These are phyloP conservation scores for Heliconius ethilla DNA, from an alignment of 2,888 invertebrate genomes.

Conservation along the genomic window DNA sequence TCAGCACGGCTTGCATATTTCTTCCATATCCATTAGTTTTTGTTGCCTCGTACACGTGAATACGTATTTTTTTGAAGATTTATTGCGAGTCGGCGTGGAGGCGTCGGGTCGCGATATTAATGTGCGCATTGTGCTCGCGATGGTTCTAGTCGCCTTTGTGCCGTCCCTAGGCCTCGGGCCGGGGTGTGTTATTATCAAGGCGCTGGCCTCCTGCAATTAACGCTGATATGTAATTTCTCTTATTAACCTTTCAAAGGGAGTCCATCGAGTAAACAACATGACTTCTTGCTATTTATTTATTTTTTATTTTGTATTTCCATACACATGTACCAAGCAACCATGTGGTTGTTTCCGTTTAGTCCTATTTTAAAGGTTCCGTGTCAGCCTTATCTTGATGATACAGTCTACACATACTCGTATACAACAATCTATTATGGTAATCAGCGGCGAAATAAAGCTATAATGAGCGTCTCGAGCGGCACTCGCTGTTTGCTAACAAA, in stretches of 20 bases:
- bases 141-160: conserved; percentile 33
- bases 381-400: conserved; percentile 23
- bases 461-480: conserved; percentile 21
- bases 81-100: conserved; percentile 51
- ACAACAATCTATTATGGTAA: conserved; percentile 34
- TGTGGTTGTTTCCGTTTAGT: conserved; percentile 22
- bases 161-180: conserved; percentile 1
- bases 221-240: conserved; percentile 48
- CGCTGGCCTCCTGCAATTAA: conserved; percentile 34
- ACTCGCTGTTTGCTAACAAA: conserved; percentile 11
- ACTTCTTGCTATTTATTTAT: conserved; percentile 1
- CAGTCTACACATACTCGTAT: background rate
- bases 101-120: conserved; percentile 24
- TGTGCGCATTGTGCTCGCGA: conserved; percentile 32
- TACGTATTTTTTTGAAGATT: conserved; percentile 61
- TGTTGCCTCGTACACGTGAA: conserved; percentile 55
- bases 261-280: background rate
- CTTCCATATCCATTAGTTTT: conserved; percentile 61
- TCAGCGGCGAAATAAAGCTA: conserved; percentile 22
- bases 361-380: conserved; percentile 9
- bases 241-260: conserved; percentile 42
- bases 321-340: background rate
- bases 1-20: conserved; percentile 61
- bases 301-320: background rate
- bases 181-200: conserved; percentile 29